These are phyloP conservation scores for Chloropsis cyanopogon DNA, from an alignment of 2,113 vertebrate genomes.

Conservation along the genomic window DNA sequence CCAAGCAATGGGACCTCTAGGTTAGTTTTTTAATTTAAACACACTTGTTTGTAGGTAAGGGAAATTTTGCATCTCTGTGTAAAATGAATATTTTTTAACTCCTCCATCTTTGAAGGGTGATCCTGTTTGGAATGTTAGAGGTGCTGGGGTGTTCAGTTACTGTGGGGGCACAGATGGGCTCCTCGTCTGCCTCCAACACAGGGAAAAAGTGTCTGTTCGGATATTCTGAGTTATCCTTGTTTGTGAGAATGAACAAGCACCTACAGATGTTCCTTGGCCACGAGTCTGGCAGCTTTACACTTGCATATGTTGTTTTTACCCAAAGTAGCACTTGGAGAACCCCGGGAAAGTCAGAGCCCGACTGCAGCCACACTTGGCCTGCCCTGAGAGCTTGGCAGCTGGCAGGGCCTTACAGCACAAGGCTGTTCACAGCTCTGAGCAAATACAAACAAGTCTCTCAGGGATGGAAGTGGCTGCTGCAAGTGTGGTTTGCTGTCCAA, in stretches of 20 bases:
- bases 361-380: background rate
- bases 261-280: background rate
- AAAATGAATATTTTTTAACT: background rate
- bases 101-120: background rate
- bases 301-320: background rate
- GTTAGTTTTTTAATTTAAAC: background rate
- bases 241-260: background rate
- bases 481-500: background rate
- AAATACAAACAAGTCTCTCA: background rate
- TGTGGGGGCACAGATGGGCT: background rate
- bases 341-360: accelerated
- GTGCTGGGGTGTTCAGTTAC: background rate
- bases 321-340: background rate
- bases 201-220: background rate
- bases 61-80: background rate
- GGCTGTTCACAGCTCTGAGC: background rate
- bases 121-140: background rate
- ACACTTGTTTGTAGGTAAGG: background rate
- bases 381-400: background rate
- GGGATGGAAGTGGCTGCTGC: background rate
- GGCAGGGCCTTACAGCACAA: background rate
- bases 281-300: background rate
- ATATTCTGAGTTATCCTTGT: background rate
- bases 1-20: background rate
- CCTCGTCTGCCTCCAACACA: accelerated